Percentiles rank a stretch among this genome's conserved stretches.
Evolutionary conservation across 1,140 invertebrate genomes (phyloP).

Genomic region (Tetramorium simillimum): DNA sequence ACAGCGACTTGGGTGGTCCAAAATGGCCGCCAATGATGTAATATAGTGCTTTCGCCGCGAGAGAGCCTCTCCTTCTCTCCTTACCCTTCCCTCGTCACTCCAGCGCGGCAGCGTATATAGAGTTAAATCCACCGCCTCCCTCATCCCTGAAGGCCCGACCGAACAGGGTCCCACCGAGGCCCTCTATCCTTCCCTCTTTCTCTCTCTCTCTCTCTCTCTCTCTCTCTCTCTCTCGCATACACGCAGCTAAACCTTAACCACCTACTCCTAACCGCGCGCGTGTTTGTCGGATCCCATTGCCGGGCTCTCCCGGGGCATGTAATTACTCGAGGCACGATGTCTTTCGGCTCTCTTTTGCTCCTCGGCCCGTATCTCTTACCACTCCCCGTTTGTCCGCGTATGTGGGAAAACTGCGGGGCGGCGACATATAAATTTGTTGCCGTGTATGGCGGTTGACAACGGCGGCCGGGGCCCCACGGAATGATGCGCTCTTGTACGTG

Average conservation of each 20-base stretch:
- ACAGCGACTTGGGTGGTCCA: slow-evolving; percentile 86
- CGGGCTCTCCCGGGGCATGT: slow-evolving; percentile 73
- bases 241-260: slow-evolving; percentile 68
- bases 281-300: slow-evolving; percentile 69
- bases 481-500: slow-evolving; percentile 48
- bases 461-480: slow-evolving; percentile 6
- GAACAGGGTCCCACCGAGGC: background rate
- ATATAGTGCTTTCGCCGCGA: slow-evolving; percentile 81
- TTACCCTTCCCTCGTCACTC: slow-evolving; percentile 49
- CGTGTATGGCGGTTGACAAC: slow-evolving; percentile 54
- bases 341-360: slow-evolving; percentile 76
- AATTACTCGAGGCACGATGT: slow-evolving; percentile 77
- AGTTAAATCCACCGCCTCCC: slow-evolving; percentile 63
- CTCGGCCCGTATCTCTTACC: slow-evolving; percentile 55
- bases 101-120: slow-evolving; percentile 71
- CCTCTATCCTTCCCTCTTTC: background rate
- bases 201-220: background rate
- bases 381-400: slow-evolving; percentile 47
- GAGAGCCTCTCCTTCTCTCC: slow-evolving; percentile 34
- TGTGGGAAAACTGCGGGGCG: slow-evolving; percentile 58
- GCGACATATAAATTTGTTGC: slow-evolving; percentile 59
- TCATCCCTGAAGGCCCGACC: background rate
- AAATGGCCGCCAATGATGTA: slow-evolving; percentile 86
- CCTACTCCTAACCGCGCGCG: slow-evolving; percentile 70
- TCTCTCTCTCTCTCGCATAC: background rate